phyloP scores from a whole-genome alignment of 2,113 vertebrate species.

The Proteles cristata region DNA sequence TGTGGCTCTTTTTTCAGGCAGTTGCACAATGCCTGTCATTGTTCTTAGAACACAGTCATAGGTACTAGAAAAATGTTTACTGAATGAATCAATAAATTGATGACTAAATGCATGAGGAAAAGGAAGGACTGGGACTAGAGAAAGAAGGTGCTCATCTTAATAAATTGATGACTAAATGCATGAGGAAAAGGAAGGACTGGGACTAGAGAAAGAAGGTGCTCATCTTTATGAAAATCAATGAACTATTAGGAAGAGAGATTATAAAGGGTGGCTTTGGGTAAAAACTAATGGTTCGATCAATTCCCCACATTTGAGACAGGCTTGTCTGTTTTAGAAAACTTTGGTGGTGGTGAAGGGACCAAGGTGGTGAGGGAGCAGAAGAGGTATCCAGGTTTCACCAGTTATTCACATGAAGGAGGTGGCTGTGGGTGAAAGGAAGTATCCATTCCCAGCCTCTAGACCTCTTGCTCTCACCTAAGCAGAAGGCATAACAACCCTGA shows the following conservation, averaged over 20 bases:
- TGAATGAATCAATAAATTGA: neutral
- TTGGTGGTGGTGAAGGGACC: neutral
- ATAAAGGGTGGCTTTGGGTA: neutral
- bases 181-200: neutral
- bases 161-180: too few relatives aligned
- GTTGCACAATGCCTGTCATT: neutral
- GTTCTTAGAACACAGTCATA: neutral
- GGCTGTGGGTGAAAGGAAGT: neutral
- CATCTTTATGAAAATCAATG: neutral
- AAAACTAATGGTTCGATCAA: neutral
- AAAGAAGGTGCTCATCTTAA: neutral
- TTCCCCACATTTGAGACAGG: neutral
- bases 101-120: neutral
- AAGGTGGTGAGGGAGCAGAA: neutral
- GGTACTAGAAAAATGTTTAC: neutral
- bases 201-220: neutral
- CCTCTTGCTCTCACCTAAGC: neutral
- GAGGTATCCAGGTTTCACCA: rapidly evolving
- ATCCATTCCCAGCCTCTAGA: neutral
- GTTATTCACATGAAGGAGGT: neutral
- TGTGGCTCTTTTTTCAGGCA: neutral
- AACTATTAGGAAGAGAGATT: neutral
- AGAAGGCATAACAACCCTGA: neutral
- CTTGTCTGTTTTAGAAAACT: neutral
- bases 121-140: neutral